Base-by-base conservation (phyloP, 2,888 invertebrate species). In the Gasteruption jaculator region DNA sequence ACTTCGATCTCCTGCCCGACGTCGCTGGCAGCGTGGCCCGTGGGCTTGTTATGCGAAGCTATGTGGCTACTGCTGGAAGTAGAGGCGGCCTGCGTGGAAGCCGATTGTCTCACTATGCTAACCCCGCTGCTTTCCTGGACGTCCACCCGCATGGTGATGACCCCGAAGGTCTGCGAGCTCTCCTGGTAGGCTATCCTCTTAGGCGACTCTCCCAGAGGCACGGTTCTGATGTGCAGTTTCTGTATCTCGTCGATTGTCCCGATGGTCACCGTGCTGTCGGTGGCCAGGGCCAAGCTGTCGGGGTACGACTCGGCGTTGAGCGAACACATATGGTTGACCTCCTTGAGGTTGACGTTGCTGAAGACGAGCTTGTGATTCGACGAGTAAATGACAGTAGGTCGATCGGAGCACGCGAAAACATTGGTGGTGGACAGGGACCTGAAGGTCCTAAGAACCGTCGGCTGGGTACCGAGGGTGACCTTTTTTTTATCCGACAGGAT, bases 211-310 rank as follows among this genome's bases (percentile, higher is more conserved):
- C 91, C 91, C 1, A 99, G 74, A 0, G 92, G 91, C 14, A 99
- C 92, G 0, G 95, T 95, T 41, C 97, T 76, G 56, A 97, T 97
- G 71, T 97, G 97, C 12, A 97, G 73, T 68, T 97, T 97, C 71
- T 97, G 96, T 50, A 97, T 97, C 73, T 97, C 96, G 71, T 97
- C 97, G 57, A 97, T 96, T 0, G 94, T 95, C 46, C 96, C 96
- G 65, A 99, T 91, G 1, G 95, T 90, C 2, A 95, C 83, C 0
- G 86, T 85, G 53, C 82, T 88, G 63, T 91, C 90, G 14, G 91
- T 93, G 0, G 91, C 89, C 50, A 94, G 72, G 5, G 93, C 92
- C 68, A 95, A 78, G 70, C 86, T 85, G 74, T 96, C 94, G 0
- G 92, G 90, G 71, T 96, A 99, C 0, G 92, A 91, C 60, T 89